Conservation (phyloP, 53 echinoderm and acorn worm species). For the Actinopyga echinites region DNA sequence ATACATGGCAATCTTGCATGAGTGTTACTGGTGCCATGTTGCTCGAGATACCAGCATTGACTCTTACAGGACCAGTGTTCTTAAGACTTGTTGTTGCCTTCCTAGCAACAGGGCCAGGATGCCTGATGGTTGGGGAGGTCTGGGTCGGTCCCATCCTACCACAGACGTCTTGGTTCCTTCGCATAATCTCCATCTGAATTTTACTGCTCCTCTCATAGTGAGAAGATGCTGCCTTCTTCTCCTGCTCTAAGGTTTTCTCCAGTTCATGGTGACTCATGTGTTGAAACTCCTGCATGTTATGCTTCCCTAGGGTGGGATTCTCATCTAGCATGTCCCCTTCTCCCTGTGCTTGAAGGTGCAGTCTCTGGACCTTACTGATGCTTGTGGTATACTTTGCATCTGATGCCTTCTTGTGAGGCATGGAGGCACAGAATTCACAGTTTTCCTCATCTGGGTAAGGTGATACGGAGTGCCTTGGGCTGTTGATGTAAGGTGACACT, state of each 20-base stretch:
- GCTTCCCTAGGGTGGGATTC: constrained; percentile 59
- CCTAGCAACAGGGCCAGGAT: constrained; percentile 50
- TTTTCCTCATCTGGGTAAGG: not conserved
- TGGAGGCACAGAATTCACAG: not conserved
- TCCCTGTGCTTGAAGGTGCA: constrained; percentile 75
- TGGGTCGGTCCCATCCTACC: not conserved
- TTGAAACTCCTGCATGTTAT: constrained; percentile 76
- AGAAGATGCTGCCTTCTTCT: constrained; percentile 73
- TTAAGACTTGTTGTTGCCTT: constrained; percentile 66
- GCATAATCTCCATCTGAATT: constrained; percentile 77
- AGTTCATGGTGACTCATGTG: constrained; percentile 76
- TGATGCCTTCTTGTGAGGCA: constrained; percentile 49
- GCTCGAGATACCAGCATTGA: not conserved
- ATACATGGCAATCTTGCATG: constrained; percentile 80
- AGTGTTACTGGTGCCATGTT: constrained; percentile 78
- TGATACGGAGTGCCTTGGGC: not conserved
- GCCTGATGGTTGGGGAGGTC: not conserved
- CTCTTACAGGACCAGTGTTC: constrained; percentile 71
- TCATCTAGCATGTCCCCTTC: constrained; percentile 38
- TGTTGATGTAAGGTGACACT: no score
- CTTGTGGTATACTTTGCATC: constrained; percentile 85
- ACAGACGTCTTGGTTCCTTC: constrained; percentile 46
- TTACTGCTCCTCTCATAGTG: constrained; percentile 77
- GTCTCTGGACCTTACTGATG: constrained; percentile 80
- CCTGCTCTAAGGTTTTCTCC: constrained; percentile 72